Base-by-base conservation (phyloP, 2,888 invertebrate species). In the Drosophila neoperkinsi region DNA sequence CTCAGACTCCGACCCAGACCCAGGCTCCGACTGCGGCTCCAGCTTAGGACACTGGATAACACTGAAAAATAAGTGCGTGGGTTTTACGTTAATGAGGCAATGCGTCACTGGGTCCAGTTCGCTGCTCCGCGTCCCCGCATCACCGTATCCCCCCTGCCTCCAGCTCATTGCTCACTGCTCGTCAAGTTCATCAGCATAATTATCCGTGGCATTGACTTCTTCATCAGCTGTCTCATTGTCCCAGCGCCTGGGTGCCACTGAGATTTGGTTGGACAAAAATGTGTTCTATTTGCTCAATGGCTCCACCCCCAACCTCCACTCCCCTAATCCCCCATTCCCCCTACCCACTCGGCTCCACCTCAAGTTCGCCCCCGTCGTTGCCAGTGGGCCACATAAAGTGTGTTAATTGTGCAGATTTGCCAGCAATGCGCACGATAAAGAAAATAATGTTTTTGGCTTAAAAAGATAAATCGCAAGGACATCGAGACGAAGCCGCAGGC, bases 131-230 rank as follows among this genome's bases (percentile, higher is more conserved):
- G 36, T 52, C 6, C 25, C 50, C 18, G 11, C 33, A 10, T 7
- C 18, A 11, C 18, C 31, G 3, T 4, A 16, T 34, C 11, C 4
- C 16, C 36, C 6, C 10, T 31, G 31, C 34, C 33, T 38, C 31
- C 25, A 50, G 56, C 70, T 36, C 38, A 36, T 30, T 38, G 67
- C 78, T 31, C 34, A 59, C 73, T 33, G 56, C 38, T 66, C 67
- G 81, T 85, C 90, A 85, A 88, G 88, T 88, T 85, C 85, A 85
- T 85, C 84, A 88, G 84, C 90, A 88, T 84, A 88, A 84, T 88
- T 84, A 86, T 84, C 87, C 84, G 70, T 75, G 81, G 88, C 88
- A 90, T 88, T 90, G 84, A 85, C 90, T 90, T 88, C 86, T 85
- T 88, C 88, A 90, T 90, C 90, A 84, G 83, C 77, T 73, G 74